Conservation (phyloP, 2,113 vertebrate genomes). For the Connochaetes taurinus region DNA sequence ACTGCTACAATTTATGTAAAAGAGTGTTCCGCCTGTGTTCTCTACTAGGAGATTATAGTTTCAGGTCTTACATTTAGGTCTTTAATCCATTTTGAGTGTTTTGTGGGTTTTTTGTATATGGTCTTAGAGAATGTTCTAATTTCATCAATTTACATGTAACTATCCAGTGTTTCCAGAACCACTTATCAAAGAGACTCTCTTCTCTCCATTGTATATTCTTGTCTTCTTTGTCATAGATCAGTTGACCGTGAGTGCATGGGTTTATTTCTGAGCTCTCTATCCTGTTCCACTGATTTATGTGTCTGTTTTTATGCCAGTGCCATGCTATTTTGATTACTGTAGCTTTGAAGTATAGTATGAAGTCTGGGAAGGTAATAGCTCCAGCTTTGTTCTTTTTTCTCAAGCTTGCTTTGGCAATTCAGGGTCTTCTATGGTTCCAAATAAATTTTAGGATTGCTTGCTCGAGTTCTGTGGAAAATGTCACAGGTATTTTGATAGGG, state of each 20-base stretch:
- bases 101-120: neutral
- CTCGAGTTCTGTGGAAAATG: neutral
- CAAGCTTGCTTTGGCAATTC: neutral
- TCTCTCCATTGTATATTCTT: neutral
- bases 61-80: neutral
- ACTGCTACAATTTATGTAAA: neutral
- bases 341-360: neutral
- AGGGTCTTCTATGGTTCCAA: neutral
- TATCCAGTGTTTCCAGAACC: neutral
- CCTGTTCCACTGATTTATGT: neutral
- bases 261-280: neutral
- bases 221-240: neutral
- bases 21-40: neutral
- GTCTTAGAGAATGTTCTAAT: neutral
- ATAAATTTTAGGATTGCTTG: neutral
- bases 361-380: neutral
- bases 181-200: neutral
- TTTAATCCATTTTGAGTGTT: neutral
- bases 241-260: neutral
- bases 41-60: neutral
- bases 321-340: neutral
- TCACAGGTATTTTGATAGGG: neutral
- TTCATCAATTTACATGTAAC: neutral
- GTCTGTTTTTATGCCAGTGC: neutral
- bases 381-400: neutral